These are phyloP conservation scores for Periophthalmus magnuspinnatus DNA, from an alignment of 2,797 vertebrate species.

Conservation along the genomic window DNA sequence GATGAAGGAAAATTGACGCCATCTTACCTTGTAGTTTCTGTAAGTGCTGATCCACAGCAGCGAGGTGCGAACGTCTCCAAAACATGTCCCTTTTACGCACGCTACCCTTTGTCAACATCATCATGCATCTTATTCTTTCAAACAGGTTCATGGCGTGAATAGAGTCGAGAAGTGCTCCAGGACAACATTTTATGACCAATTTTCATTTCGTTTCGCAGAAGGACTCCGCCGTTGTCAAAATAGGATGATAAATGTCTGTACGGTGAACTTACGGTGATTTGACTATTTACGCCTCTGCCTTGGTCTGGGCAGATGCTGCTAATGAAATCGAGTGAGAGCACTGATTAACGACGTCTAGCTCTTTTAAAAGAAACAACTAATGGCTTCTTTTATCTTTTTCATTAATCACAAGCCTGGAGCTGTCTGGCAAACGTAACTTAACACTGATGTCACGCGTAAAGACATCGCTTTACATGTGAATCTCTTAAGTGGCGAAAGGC, in stretches of 20 bases:
- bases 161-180: neutral
- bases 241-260: constrained; percentile 51
- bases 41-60: neutral
- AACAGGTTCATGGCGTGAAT: neutral
- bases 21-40: neutral
- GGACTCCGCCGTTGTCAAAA: constrained; percentile 39
- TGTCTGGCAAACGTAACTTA: constrained; percentile 49
- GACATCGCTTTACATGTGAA: constrained; percentile 20
- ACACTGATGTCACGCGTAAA: constrained; percentile 35
- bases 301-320: constrained; percentile 16
- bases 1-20: neutral
- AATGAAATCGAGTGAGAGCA: constrained; percentile 36
- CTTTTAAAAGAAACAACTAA: constrained; percentile 36
- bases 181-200: neutral
- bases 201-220: constrained; percentile 15
- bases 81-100: neutral
- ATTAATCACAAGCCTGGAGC: constrained; percentile 33
- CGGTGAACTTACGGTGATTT: constrained; percentile 35
- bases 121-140: constrained; percentile 2
- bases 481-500: neutral
- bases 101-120: neutral
- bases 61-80: neutral
- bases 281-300: constrained; percentile 40
- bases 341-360: constrained; percentile 42
- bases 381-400: constrained; percentile 39